Percentiles rank a stretch among this genome's conserved stretches.
phyloP scores from a whole-genome alignment of 2,797 vertebrate genomes.

The Scolopax bukidnonensis region DNA sequence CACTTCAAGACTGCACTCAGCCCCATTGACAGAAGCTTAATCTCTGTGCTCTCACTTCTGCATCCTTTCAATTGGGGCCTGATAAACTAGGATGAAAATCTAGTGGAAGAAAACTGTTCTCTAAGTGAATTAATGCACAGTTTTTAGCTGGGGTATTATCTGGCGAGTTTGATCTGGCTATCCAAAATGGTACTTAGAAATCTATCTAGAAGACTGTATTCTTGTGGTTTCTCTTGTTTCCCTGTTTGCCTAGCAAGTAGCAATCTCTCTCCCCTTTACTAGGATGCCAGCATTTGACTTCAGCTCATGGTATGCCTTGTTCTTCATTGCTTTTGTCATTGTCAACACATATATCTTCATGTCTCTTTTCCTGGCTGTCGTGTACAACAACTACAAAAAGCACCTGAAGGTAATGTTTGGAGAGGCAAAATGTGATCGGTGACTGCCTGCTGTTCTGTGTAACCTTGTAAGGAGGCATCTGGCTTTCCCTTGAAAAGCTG shows the following conservation, averaged over 20 bases:
- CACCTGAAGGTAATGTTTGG: constrained; percentile 86
- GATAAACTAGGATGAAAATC: not conserved
- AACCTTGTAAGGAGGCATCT: not conserved
- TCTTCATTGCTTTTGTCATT: constrained; percentile 91
- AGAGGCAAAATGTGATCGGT: not conserved
- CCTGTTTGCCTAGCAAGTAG: not conserved
- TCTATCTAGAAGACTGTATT: not conserved
- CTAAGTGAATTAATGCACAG: not conserved
- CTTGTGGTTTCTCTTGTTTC: not conserved
- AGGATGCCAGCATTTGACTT: constrained; percentile 96
- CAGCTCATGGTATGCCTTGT: constrained; percentile 84
- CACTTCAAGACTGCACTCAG: not conserved
- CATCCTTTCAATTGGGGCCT: not conserved
- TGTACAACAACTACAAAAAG: constrained; percentile 97
- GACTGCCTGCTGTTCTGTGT: not conserved
- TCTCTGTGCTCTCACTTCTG: not conserved
- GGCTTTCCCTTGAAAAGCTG: not conserved
- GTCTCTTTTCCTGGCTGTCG: constrained; percentile 94
- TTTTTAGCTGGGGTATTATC: not conserved
- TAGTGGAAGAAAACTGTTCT: not conserved
- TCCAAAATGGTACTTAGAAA: not conserved
- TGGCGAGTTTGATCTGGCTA: not conserved
- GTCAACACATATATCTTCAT: constrained; percentile 96
- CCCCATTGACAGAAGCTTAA: not conserved
- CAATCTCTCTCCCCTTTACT: not conserved